Evolutionary conservation across 2,797 vertebrate species (phyloP), one percentile per base, ranked within the genome.

Genomic region (Epinephelus malabaricus): DNA sequence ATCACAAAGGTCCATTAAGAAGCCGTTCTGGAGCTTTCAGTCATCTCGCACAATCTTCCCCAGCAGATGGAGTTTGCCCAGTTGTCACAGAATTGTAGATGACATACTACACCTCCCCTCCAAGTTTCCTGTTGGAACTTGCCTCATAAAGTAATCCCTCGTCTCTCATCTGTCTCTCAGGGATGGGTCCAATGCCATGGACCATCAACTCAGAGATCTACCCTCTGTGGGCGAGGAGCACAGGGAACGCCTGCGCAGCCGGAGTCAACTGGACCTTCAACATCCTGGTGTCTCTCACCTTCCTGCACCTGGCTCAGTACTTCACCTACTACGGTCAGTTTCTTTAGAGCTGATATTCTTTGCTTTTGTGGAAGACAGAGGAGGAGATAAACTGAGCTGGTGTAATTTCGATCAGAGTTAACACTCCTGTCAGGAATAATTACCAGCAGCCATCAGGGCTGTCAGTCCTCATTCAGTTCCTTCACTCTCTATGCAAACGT

Each of bases 181-280:
- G 98, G 83, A 98, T 99, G 97, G 98, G 98, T 75, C 97, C 98
- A 0, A 99, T 99, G 98, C 98, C 98, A 8, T 99, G 98, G 98
- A 99, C 98, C 0, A 95, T 99, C 84, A 99, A 99, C 94, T 98
- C 98, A 45, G 98, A 99, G 94, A 99, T 99, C 91, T 99, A 99
- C 86, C 98, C 98, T 1, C 95, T 99, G 87, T 99, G 98, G 98
- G 98, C 98, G 6, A 96, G 98, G 91, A 99, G 98, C 89, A 99
- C 97, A 9, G 98, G 98, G 62, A 99, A 99, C 0, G 98, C 98
- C 0, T 99, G 97, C 69, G 97, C 98, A 0, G 97, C 98, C 6
- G 98, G 98, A 58, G 95, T 98, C 86, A 99, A 98, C 91, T 99
- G 98, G 98, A 96, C 97, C 85, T 99, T 98, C 94, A 99, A 99